phyloP scores from a whole-genome alignment of 2,888 invertebrate genomes.

The Scrobipalpa costella region DNA sequence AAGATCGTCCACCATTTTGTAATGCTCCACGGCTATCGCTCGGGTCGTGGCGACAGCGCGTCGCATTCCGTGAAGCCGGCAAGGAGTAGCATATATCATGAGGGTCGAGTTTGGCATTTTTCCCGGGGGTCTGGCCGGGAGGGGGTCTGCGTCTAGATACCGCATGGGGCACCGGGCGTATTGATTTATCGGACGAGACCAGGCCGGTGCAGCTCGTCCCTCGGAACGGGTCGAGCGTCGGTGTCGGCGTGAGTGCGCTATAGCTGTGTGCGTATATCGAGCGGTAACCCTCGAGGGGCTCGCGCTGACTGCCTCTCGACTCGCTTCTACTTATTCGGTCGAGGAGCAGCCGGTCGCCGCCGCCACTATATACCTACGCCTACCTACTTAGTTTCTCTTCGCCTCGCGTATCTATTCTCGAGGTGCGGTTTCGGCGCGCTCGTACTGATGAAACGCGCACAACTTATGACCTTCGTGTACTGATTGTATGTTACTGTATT shows the following conservation, averaged over 20 bases:
- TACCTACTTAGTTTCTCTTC: conserved; percentile 78
- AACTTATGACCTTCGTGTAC: conserved; percentile 64
- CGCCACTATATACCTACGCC: conserved; percentile 74
- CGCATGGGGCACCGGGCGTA: conserved; percentile 70
- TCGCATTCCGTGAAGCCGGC: conserved; percentile 77
- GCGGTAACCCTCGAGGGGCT: conserved; percentile 80
- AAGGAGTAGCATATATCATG: conserved; percentile 71
- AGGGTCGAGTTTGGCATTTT: conserved; percentile 73
- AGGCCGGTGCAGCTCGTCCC: conserved; percentile 72
- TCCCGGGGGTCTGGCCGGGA: conserved; percentile 73
- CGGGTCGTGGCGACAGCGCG: conserved; percentile 76
- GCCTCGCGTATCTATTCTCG: conserved; percentile 71
- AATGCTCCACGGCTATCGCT: conserved; percentile 78
- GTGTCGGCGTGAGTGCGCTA: conserved; percentile 74
- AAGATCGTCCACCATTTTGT: conserved; percentile 83
- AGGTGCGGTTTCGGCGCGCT: conserved; percentile 73
- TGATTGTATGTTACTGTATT: conserved; percentile 74
- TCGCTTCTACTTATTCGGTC: conserved; percentile 79
- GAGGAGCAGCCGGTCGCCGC: conserved; percentile 72
- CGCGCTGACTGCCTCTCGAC: conserved; percentile 74
- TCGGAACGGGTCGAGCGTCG: conserved; percentile 73
- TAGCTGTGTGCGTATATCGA: conserved; percentile 76
- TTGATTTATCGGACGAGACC: conserved; percentile 79
- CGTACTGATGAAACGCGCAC: conserved; percentile 75
- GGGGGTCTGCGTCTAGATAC: conserved; percentile 66